Conservation (phyloP, 2,113 vertebrate species). For the Pseudopodoces humilis region DNA sequence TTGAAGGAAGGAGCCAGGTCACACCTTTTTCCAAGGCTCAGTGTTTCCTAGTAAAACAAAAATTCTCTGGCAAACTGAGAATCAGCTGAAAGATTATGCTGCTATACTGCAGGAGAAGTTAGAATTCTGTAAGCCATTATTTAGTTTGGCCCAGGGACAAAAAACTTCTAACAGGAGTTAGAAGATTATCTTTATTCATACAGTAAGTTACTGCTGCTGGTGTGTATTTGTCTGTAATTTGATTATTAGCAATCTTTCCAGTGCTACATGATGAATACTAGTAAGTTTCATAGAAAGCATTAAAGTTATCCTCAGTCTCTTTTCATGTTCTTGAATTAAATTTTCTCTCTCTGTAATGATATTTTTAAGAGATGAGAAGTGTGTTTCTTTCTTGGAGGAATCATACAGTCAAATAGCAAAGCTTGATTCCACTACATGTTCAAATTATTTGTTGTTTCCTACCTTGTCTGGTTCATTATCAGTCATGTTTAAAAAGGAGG, state of each 20-base stretch:
- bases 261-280: not conserved
- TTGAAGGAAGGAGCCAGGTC: not conserved
- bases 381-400: not conserved
- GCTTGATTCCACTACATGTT: not conserved
- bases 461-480: not conserved
- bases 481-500: not conserved
- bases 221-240: not conserved
- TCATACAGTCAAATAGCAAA: not conserved
- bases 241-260: not conserved
- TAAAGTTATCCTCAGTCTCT: not conserved
- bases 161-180: not conserved
- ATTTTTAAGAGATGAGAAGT: not conserved
- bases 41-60: not conserved
- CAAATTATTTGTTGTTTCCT: not conserved
- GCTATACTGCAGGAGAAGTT: not conserved
- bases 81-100: not conserved
- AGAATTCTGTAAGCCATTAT: not conserved
- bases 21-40: not conserved
- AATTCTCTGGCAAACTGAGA: not conserved
- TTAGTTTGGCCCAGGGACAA: not conserved
- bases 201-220: not conserved
- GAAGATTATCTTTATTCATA: not conserved
- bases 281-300: not conserved
- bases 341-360: not conserved
- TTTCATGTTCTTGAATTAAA: not conserved